Conservation (phyloP, 1,140 invertebrate genomes). For the Elysia chlorotica region DNA sequence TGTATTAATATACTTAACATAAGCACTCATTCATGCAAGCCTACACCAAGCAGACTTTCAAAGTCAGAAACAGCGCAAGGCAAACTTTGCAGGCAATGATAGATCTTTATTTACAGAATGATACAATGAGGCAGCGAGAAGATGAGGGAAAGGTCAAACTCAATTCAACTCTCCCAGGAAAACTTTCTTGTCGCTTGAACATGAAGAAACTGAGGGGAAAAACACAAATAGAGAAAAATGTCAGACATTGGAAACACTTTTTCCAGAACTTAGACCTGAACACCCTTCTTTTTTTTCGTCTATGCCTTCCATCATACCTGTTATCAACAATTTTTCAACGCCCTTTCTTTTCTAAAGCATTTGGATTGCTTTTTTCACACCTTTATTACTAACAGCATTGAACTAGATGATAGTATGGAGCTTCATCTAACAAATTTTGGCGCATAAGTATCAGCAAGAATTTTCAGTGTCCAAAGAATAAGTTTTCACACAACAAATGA, state of each 20-base stretch:
- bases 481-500: too few species aligned
- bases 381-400: background rate
- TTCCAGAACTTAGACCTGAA: too few species aligned
- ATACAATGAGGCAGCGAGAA: too few species aligned
- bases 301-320: background rate
- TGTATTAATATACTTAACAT: too few species aligned
- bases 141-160: background rate
- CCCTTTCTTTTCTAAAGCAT: too few species aligned
- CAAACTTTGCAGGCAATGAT: too few species aligned
- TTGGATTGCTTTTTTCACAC: background rate
- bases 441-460: too few species aligned
- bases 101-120: too few species aligned
- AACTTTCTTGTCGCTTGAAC: constrained; percentile 93
- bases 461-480: too few species aligned
- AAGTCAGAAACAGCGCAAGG: too few species aligned
- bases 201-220: constrained; percentile 80
- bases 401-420: background rate
- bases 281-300: background rate
- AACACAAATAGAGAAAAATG: constrained; percentile 6
- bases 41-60: too few species aligned
- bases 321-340: background rate
- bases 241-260: background rate
- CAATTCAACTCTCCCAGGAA: constrained; percentile 73
- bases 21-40: too few species aligned
- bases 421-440: background rate